A percentile compares a stretch with the other conserved stretches of the same genome.
These are phyloP conservation scores for Cavia aperea DNA, from an alignment of 2,113 vertebrate genomes.

Conservation along the genomic window DNA sequence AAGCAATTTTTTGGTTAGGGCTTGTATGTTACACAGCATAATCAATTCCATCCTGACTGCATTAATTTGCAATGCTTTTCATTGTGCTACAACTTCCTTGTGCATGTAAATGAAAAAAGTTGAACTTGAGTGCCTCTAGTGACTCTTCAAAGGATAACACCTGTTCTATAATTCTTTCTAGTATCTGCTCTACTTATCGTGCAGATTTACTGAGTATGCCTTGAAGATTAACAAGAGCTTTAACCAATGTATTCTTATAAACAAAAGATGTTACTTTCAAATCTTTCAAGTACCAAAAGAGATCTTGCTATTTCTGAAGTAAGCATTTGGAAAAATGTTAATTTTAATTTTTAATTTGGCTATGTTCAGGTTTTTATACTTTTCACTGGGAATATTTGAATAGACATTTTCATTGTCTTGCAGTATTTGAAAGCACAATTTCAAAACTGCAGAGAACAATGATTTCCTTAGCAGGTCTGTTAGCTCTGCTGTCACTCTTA, in stretches of 20 bases:
- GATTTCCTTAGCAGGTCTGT: not conserved
- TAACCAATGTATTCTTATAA: constrained; percentile 42
- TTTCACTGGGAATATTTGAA: constrained; percentile 41
- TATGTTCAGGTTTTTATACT: constrained; percentile 39
- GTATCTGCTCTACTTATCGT: constrained; percentile 31
- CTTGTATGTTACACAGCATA: not conserved
- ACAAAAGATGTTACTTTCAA: constrained; percentile 56
- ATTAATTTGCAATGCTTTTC: not conserved
- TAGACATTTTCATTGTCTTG: not conserved
- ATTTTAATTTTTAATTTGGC: constrained; percentile 55
- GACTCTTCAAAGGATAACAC: not conserved
- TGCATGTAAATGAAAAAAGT: not conserved
- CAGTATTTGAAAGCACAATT: constrained; percentile 28
- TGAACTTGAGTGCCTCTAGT: not conserved
- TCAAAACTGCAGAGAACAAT: not conserved
- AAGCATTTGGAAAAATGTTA: constrained; percentile 42
- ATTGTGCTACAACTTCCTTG: not conserved
- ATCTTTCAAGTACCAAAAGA: constrained; percentile 45
- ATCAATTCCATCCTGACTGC: not conserved
- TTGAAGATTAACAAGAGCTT: constrained; percentile 37
- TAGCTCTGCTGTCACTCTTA: not conserved
- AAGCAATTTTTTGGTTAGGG: not conserved
- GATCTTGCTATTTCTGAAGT: constrained; percentile 58
- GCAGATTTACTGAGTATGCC: constrained; percentile 25
- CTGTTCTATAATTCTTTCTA: constrained; percentile 24